A percentile compares a stretch with the other conserved stretches of the same genome.
Conservation (phyloP, 2,113 vertebrate species). For the Burhinus bistriatus region DNA sequence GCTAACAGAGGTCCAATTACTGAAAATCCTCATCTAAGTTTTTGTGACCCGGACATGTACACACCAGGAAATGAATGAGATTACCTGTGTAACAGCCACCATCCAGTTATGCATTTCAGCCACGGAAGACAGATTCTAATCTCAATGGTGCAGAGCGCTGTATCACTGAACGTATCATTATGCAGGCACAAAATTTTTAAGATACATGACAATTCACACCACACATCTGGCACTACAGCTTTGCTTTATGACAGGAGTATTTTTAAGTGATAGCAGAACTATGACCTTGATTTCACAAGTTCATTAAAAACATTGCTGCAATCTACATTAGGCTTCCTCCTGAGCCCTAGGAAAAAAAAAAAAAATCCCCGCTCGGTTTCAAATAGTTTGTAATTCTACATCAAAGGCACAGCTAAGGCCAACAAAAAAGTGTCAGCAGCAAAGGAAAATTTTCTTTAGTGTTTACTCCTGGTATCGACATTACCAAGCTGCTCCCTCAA, state of each 20-base stretch:
- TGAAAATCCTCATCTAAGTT: neutral
- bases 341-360: neutral
- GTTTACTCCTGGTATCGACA: neutral
- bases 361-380: neutral
- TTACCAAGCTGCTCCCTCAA: neutral
- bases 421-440: neutral
- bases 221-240: conserved; percentile 37
- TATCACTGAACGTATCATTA: neutral
- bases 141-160: conserved; percentile 1
- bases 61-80: neutral
- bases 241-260: neutral
- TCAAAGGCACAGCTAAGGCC: neutral
- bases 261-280: conserved; percentile 5
- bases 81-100: neutral
- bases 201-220: neutral
- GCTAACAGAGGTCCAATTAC: neutral
- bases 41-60: conserved; percentile 9
- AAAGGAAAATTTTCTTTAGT: neutral
- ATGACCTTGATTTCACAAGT: conserved; percentile 49
- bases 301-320: neutral
- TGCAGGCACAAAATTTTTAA: neutral
- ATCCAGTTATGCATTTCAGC: conserved; percentile 6
- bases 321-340: neutral
- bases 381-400: neutral
- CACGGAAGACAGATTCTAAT: conserved; percentile 53